phyloP scores from a whole-genome alignment of 2,888 invertebrate genomes.

The Catocala fraxini region DNA sequence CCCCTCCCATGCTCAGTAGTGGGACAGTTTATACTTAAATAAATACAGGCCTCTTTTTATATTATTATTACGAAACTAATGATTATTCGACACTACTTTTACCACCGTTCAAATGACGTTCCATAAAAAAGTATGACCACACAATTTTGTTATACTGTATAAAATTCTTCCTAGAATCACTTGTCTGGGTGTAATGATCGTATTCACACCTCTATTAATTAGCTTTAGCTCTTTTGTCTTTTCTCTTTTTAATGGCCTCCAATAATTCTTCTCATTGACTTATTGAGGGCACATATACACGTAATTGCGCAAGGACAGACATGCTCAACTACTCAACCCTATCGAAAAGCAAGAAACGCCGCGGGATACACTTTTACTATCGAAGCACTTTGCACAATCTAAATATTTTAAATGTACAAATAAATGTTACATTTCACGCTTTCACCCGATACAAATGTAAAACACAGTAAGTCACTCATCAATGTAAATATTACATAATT shows the following conservation, averaged over 20 bases:
- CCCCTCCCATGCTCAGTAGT: no score
- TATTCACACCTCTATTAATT: no score
- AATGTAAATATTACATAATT: conserved; percentile 68
- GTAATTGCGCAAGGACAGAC: conserved; percentile 16
- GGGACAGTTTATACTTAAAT: no score
- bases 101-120: no score
- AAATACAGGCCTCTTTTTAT: no score
- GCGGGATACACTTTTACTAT: conserved; percentile 37
- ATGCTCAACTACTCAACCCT: conserved; percentile 9
- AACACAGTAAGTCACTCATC: conserved; percentile 43
- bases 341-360: conserved; percentile 23
- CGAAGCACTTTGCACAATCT: conserved; percentile 15
- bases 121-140: no score
- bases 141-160: no score
- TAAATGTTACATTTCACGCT: conserved; percentile 21
- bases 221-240: conserved; percentile 2
- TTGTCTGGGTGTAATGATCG: not conserved
- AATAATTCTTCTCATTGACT: conserved; percentile 17
- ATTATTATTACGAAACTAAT: no score
- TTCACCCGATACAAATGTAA: conserved; percentile 11
- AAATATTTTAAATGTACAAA: conserved; percentile 9
- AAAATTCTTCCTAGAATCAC: not conserved
- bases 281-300: conserved; percentile 13
- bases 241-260: conserved; percentile 1
- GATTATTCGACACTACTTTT: no score